Conservation (phyloP, 2,797 vertebrate species). For the Argya squamiceps region DNA sequence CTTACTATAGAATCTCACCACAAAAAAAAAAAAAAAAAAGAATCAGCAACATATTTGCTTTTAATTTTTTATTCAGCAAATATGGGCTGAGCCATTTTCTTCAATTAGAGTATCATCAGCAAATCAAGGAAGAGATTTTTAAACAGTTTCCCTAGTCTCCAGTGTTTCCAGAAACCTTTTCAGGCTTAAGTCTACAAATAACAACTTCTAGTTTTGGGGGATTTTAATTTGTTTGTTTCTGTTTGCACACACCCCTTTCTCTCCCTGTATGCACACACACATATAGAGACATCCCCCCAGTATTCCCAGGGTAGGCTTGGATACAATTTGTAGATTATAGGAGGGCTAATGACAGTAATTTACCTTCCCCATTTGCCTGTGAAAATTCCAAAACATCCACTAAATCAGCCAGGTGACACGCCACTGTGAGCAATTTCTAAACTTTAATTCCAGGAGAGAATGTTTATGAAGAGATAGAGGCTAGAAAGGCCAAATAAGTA, state of each 20-base stretch:
- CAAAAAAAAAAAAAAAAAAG: background rate
- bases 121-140: background rate
- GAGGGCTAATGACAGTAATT: background rate
- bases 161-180: background rate
- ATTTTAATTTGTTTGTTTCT: background rate
- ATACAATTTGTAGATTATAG: background rate
- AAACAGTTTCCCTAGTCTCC: background rate
- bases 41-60: background rate
- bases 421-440: background rate
- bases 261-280: rapidly evolving
- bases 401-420: background rate
- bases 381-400: background rate
- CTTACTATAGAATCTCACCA: background rate
- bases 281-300: rapidly evolving
- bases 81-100: background rate
- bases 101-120: background rate
- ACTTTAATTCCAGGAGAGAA: background rate
- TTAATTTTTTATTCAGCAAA: background rate
- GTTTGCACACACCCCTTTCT: background rate
- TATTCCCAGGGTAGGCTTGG: background rate
- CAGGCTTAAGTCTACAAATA: background rate
- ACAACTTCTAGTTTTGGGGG: background rate
- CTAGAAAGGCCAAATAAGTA: background rate
- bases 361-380: background rate
- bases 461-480: background rate